Conservation (phyloP, 2,888 invertebrate genomes). For the Hydrotaea diabolus region DNA sequence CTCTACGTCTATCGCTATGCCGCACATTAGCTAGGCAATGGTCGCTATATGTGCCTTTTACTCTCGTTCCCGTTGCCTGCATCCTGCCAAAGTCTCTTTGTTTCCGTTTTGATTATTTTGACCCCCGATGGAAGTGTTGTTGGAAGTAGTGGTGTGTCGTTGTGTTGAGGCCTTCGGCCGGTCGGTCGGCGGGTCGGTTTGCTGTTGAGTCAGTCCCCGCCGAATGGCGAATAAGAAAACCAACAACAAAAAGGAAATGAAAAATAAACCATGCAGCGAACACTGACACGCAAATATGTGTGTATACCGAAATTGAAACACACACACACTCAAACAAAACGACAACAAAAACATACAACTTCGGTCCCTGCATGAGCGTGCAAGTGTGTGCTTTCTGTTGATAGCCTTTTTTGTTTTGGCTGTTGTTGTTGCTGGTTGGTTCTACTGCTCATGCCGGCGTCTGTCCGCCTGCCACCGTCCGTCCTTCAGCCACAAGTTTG, state of each 20-base stretch:
- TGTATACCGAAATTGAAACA: constrained; percentile 56
- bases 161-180: constrained; percentile 5
- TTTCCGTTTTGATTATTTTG: constrained; percentile 19
- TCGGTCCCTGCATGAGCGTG: background rate
- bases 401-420: background rate
- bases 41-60: background rate
- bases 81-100: constrained; percentile 51
- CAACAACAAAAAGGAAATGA: constrained; percentile 56
- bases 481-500: constrained; percentile 9
- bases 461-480: background rate
- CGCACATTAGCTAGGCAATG: background rate
- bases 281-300: constrained; percentile 67
- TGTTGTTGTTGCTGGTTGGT: background rate
- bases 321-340: constrained; percentile 8
- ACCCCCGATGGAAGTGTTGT: background rate
- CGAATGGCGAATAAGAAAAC: constrained; percentile 42
- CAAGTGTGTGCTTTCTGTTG: background rate
- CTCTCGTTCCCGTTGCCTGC: constrained; percentile 45
- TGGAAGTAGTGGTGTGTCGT: constrained; percentile 8
- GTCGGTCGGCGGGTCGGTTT: constrained; percentile 29
- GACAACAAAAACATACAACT: constrained; percentile 34
- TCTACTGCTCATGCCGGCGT: background rate
- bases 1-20: too few relatives aligned
- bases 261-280: constrained; percentile 61
- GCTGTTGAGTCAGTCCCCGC: constrained; percentile 50